phyloP scores from a whole-genome alignment of 2,797 vertebrate species.

The Neosalanx taihuensis region DNA sequence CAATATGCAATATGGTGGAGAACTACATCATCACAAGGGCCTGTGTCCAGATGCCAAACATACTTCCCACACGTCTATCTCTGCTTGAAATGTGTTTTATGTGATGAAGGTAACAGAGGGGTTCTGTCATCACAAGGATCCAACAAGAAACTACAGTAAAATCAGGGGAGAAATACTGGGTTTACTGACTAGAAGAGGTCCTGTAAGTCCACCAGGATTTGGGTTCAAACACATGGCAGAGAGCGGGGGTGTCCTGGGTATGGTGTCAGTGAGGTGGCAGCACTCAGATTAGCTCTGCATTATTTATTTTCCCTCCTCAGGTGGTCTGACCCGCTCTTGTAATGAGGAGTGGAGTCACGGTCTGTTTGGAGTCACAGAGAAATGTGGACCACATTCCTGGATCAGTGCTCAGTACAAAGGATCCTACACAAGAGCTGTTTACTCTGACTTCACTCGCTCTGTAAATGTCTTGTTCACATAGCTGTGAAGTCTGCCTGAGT shows the following conservation, averaged over 20 bases:
- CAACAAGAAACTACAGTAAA: too few species aligned
- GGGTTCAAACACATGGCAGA: constrained; percentile 35
- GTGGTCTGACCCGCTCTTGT: constrained; percentile 69
- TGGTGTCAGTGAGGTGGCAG: constrained; percentile 58
- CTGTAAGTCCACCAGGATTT: constrained; percentile 26
- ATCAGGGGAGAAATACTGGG: too few species aligned
- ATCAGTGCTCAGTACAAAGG: constrained; percentile 69
- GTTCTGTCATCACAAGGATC: neutral
- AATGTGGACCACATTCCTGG: constrained; percentile 61
- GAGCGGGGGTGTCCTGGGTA: constrained; percentile 25
- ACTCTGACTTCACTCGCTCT: constrained; percentile 63
- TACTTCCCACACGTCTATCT: neutral
- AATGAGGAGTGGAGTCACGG: constrained; percentile 72
- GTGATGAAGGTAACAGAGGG: neutral
- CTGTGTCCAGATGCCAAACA: neutral
- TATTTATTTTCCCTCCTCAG: constrained; percentile 72
- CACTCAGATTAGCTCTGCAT: constrained; percentile 65
- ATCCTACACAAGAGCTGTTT: constrained; percentile 63
- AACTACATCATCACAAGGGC: too few species aligned
- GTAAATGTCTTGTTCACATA: constrained; percentile 72
- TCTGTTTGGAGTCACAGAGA: constrained; percentile 69
- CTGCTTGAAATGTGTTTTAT: neutral
- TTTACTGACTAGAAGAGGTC: neutral
- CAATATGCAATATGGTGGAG: too few species aligned
- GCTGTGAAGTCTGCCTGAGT: constrained; percentile 62